These are phyloP conservation scores for Ondatra zibethicus DNA, from an alignment of 2,113 vertebrate genomes.

Conservation along the genomic window DNA sequence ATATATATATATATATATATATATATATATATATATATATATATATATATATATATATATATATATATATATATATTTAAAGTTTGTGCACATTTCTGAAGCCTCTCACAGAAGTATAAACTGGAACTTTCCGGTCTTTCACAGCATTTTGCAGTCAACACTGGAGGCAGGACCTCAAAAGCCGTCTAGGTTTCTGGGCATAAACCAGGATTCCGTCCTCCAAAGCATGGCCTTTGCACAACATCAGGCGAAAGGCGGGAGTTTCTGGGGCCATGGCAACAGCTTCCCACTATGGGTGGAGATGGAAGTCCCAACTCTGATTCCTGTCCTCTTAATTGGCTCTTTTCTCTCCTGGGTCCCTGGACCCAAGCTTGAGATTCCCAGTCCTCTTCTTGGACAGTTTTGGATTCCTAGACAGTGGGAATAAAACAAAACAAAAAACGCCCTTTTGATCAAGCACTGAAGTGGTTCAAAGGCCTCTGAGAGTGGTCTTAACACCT, in stretches of 20 bases:
- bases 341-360: no score
- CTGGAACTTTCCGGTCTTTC: not conserved
- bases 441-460: no score
- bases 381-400: not conserved
- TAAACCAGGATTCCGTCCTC: rapidly evolving
- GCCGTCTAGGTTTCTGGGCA: not conserved
- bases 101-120: not conserved
- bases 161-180: rapidly evolving
- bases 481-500: not conserved
- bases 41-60: not conserved
- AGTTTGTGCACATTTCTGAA: not conserved
- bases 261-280: rapidly evolving
- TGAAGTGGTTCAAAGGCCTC: no score
- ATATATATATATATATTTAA: not conserved
- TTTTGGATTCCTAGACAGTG: not conserved
- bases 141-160: not conserved
- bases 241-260: not conserved
- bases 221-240: no score
- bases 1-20: no score
- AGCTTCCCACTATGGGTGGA: not conserved
- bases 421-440: not conserved
- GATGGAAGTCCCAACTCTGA: not conserved
- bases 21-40: not conserved
- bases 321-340: not conserved
- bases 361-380: not conserved